A percentile compares a stretch with the other conserved stretches of the same genome.
Conservation (phyloP, 2,888 invertebrate species). For the Sarcophaga subvicina region DNA sequence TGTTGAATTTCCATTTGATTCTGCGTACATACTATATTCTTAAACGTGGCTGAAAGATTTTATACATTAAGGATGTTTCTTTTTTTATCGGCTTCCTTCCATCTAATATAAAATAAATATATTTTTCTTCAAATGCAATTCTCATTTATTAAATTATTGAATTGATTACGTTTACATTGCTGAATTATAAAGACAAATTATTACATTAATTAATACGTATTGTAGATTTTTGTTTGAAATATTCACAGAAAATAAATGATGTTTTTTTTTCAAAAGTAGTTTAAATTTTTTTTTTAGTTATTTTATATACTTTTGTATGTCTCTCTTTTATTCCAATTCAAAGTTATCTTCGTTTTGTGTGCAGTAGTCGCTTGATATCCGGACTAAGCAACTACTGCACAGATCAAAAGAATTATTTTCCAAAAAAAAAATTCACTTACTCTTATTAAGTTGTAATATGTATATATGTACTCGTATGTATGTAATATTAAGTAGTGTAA, state of each 20-base stretch:
- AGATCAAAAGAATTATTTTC: not conserved
- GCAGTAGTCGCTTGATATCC: conserved; percentile 1
- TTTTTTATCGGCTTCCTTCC: too few relatives aligned
- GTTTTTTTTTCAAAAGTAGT: conserved; percentile 32
- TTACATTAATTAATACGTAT: conserved; percentile 56
- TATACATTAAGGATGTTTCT: too few relatives aligned
- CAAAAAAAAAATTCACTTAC: not conserved
- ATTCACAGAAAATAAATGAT: conserved; percentile 60
- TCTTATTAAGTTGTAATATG: not conserved
- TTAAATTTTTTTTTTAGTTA: conserved; percentile 27
- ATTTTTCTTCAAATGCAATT: conserved; percentile 48
- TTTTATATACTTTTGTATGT: not conserved
- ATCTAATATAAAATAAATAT: not conserved
- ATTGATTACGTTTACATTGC: conserved; percentile 36
- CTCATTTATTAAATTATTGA: conserved; percentile 59
- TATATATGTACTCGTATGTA: not conserved
- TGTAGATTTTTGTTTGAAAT: conserved; percentile 42
- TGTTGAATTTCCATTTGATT: too few relatives aligned
- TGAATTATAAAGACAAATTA: conserved; percentile 53
- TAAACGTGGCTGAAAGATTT: too few relatives aligned
- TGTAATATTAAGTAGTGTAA: not conserved
- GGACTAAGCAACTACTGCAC: not conserved
- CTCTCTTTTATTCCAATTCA: not conserved
- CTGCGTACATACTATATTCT: too few relatives aligned
- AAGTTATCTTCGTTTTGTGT: not conserved